Conservation (phyloP, 2,797 vertebrate genomes). For the Babyrousa celebensis region DNA sequence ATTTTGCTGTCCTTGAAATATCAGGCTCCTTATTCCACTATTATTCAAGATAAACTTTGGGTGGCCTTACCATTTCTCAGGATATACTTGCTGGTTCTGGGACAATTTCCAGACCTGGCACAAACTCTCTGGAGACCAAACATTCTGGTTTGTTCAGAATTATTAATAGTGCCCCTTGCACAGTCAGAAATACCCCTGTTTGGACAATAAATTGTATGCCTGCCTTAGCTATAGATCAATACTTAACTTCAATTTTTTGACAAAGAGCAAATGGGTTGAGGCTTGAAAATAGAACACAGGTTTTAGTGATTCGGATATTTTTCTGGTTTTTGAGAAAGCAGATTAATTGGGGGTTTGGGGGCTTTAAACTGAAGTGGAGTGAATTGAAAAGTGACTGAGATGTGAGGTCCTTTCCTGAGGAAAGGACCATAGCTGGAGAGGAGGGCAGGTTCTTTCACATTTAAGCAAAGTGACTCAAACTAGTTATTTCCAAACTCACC, state of each 20-base stretch:
- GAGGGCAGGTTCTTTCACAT: not conserved
- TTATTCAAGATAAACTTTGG: not conserved
- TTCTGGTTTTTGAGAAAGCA: not conserved
- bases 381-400: not conserved
- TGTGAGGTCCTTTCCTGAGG: too few species aligned
- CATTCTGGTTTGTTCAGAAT: not conserved
- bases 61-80: not conserved
- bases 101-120: not conserved
- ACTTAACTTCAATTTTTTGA: not conserved
- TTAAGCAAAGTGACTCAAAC: not conserved
- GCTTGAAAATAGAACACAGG: not conserved
- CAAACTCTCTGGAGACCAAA: not conserved
- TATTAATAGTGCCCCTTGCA: not conserved
- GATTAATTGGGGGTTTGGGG: not conserved
- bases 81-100: not conserved
- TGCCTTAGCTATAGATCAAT: not conserved
- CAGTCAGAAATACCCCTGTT: not conserved
- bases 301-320: not conserved
- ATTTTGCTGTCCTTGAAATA: not conserved
- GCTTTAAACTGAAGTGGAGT: not conserved
- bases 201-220: not conserved
- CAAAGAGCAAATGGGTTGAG: not conserved
- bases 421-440: not conserved
- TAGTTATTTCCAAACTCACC: constrained; percentile 15
- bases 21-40: not conserved